Conservation (phyloP, 2,888 invertebrate species). For the Dryomyza anilis region DNA sequence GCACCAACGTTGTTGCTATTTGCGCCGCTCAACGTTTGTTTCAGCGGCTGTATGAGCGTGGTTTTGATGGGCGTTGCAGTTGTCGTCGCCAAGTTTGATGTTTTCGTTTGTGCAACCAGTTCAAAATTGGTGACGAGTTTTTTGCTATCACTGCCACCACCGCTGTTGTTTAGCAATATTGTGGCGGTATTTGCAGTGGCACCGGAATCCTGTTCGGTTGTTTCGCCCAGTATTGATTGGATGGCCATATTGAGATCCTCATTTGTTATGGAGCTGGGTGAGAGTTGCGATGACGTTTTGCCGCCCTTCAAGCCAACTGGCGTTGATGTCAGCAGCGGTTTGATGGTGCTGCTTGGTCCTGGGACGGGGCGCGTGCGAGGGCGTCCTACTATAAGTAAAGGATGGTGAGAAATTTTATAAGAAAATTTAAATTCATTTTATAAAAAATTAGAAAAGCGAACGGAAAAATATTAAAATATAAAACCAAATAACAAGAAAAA, state of each 20-base stretch:
- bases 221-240: slow-evolving; percentile 57
- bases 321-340: slow-evolving; percentile 25
- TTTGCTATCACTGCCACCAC: slow-evolving; percentile 36
- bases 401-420: neutral
- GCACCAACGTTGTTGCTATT: slow-evolving; percentile 32
- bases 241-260: slow-evolving; percentile 60
- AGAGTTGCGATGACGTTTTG: slow-evolving; percentile 24
- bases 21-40: slow-evolving; percentile 30
- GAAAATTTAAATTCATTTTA: neutral
- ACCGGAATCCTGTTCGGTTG: slow-evolving; percentile 44
- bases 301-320: slow-evolving; percentile 18
- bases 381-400: slow-evolving; percentile 62
- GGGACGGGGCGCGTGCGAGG: slow-evolving; percentile 59
- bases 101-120: slow-evolving; percentile 43
- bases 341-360: no score
- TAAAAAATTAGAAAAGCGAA: no score
- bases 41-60: slow-evolving; percentile 33
- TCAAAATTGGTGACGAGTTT: slow-evolving; percentile 46
- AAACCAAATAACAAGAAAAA: no score
- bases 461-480: no score
- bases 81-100: no score
- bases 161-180: slow-evolving; percentile 21
- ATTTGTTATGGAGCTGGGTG: slow-evolving; percentile 37
- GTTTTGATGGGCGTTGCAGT: slow-evolving; percentile 39
- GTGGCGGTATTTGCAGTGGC: slow-evolving; percentile 27